Percentiles rank a stretch among this genome's conserved stretches.
Evolutionary conservation across 2,113 vertebrate genomes (phyloP).

Genomic region (Anthoscopus minutus): DNA sequence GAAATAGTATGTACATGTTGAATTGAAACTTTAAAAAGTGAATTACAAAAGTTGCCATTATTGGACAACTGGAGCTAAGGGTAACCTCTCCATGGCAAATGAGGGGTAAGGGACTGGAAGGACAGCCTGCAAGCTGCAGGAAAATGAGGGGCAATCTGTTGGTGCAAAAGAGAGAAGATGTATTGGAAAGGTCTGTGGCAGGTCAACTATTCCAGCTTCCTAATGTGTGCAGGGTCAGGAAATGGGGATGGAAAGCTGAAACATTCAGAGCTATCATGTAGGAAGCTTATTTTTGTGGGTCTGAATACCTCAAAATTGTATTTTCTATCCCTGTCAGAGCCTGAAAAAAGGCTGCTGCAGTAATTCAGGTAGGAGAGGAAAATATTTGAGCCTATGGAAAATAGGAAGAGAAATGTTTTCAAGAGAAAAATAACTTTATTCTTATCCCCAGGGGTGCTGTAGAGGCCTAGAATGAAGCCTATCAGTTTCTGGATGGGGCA

Average conservation of each 20-base stretch:
- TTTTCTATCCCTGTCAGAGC: background rate
- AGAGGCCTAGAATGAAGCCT: background rate
- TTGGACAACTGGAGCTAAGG: background rate
- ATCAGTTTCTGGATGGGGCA: background rate
- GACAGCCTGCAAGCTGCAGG: background rate
- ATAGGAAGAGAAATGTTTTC: background rate
- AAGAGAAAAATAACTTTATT: background rate
- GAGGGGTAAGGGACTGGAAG: background rate
- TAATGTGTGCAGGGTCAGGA: background rate
- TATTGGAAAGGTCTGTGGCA: background rate
- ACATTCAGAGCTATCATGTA: background rate
- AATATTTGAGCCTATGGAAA: background rate
- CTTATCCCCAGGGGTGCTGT: background rate
- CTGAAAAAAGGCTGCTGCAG: background rate
- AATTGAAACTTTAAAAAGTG: background rate
- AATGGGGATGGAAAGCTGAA: background rate
- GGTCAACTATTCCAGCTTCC: background rate
- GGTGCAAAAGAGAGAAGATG: background rate
- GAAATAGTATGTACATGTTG: background rate
- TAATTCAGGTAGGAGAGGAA: background rate
- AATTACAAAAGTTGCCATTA: background rate
- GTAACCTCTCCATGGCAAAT: background rate
- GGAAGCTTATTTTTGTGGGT: background rate
- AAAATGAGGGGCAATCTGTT: background rate
- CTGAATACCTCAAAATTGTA: background rate